Conservation (phyloP, 2,113 vertebrate genomes). For the Tinamus guttatus region DNA sequence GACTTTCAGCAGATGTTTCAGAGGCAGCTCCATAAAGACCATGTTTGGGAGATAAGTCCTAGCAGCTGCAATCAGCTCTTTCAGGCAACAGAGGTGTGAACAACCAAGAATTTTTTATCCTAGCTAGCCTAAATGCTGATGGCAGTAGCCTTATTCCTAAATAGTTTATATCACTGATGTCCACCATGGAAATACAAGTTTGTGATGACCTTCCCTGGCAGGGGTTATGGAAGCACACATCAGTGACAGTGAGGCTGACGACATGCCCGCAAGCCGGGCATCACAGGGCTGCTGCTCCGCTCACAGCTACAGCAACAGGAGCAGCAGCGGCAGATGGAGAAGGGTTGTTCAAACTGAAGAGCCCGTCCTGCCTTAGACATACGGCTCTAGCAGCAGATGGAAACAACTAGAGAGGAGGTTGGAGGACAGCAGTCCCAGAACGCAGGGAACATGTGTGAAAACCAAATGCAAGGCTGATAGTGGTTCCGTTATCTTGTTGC, state of each 20-base stretch:
- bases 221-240: background rate
- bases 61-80: background rate
- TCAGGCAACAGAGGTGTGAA: background rate
- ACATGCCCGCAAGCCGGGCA: background rate
- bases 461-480: constrained; percentile 33
- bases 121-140: background rate
- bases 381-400: constrained; percentile 22
- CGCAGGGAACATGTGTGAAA: background rate
- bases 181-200: background rate
- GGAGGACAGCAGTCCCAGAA: constrained; percentile 44
- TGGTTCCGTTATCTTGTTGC: constrained; percentile 1
- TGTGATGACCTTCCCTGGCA: background rate
- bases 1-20: background rate
- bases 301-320: background rate
- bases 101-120: background rate
- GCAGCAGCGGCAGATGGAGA: constrained; percentile 39
- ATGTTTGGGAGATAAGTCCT: background rate
- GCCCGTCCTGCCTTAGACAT: constrained; percentile 13
- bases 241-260: background rate
- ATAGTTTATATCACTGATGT: background rate
- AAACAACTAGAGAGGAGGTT: constrained; percentile 24
- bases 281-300: background rate
- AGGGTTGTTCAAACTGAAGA: constrained; percentile 21
- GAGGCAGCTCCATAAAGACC: background rate
- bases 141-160: background rate